Evolutionary conservation across 1,140 invertebrate genomes (phyloP), one percentile per base, ranked within the genome.

Genomic region (Scaptomyza graminum): DNA sequence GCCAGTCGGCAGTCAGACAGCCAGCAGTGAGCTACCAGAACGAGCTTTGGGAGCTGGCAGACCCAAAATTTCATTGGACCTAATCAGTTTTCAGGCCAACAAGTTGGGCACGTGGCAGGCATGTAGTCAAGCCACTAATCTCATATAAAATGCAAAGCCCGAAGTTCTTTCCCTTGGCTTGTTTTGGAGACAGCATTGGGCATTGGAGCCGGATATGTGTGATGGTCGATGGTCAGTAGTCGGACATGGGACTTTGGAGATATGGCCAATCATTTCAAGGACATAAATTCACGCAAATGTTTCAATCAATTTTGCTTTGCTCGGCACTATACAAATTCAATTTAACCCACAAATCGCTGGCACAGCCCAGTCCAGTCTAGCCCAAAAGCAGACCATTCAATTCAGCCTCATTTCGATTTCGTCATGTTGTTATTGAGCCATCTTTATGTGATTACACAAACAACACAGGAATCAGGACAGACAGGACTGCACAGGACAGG

Each of bases 271-370:
- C 82, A 76, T 82, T 88, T 88, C 83, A 87, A 87, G 82, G 83
- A 87, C 83, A 87, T 87, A 82, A 87, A 87, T 87, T 87, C 75
- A 87, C 82, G 82, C 82, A 87, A 87, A 87, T 87, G 82, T 88
- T 87, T 87, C 83, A 87, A 87, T 87, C 82, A 87, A 87, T 82
- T 87, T 87, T 76, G 74, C 76, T 74, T 71, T 77, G 74, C 70
- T 67, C 60, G 64, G 78, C 83, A 82, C 82, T 82, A 87, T 87
- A 87, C 83, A 88, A 87, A 87, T 88, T 87, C 82, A 87, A 87
- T 87, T 87, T 87, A 78, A 87, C 82, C 83, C 82, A 87, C 82
- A 87, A 87, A 87, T 88, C 87, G 79, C 78, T 87, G 74, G 74
- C 81, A 46, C 69, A 84, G 51, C 39, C 64, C 41, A 15, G 55